These are phyloP conservation scores for Sphenodon punctatus DNA, from an alignment of 2,797 vertebrate species.

Conservation along the genomic window DNA sequence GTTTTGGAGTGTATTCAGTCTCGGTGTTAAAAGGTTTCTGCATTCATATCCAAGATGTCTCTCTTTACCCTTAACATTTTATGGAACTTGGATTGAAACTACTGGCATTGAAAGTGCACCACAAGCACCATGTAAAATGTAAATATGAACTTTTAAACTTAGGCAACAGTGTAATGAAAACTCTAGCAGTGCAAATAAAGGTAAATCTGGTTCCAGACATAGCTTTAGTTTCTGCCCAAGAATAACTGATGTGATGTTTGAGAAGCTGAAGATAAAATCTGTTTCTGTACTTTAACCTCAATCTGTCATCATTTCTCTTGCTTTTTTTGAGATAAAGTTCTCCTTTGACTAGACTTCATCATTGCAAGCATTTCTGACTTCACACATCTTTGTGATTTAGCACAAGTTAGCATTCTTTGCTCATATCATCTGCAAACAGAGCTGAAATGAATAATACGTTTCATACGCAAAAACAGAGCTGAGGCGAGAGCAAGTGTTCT, in stretches of 20 bases:
- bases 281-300: not conserved
- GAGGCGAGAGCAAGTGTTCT: no score
- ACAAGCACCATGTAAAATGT: not conserved
- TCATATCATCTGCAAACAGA: no score
- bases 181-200: not conserved
- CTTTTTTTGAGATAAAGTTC: slow-evolving; percentile 1
- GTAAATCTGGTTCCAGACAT: not conserved
- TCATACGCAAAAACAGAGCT: no score
- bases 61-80: not conserved
- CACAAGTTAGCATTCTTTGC: no score
- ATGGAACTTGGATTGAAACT: not conserved
- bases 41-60: accelerated
- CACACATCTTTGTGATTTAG: not conserved
- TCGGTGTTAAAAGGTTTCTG: not conserved
- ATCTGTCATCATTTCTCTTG: not conserved
- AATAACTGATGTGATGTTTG: slow-evolving; percentile 1
- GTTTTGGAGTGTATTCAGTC: not conserved
- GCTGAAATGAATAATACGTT: no score
- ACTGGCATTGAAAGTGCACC: not conserved
- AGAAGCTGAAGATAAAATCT: not conserved
- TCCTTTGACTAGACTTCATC: not conserved
- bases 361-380: not conserved
- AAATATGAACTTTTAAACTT: slow-evolving; percentile 7
- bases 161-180: slow-evolving; percentile 16
- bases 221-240: not conserved